Conservation (phyloP, 1,140 invertebrate species). For the Acromyrmex charruanus region DNA sequence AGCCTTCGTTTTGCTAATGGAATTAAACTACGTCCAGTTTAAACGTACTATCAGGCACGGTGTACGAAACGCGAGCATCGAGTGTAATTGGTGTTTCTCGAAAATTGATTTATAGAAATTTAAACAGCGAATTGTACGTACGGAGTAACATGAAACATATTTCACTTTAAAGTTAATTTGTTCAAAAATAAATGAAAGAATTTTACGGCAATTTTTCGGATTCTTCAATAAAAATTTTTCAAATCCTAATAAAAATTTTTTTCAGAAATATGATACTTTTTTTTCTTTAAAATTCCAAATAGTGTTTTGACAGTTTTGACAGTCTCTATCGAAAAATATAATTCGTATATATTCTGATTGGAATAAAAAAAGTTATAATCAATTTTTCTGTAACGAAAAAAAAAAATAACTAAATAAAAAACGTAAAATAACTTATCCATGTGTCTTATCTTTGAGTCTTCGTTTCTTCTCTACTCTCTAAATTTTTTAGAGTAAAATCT, state of each 20-base stretch:
- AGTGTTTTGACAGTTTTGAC: not conserved
- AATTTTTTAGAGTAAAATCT: too few species aligned
- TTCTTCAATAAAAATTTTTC: not conserved
- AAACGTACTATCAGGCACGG: not conserved
- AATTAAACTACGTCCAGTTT: slow-evolving; percentile 66
- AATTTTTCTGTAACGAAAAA: not conserved
- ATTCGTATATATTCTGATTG: too few species aligned
- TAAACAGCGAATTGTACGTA: not conserved
- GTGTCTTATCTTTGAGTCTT: not conserved
- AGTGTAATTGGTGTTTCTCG: not conserved
- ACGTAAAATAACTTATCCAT: not conserved
- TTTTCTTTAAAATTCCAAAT: not conserved
- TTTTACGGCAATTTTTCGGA: not conserved
- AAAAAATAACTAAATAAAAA: too few species aligned
- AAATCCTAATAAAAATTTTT: not conserved
- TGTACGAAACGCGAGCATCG: not conserved
- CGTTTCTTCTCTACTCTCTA: not conserved
- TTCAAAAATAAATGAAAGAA: not conserved
- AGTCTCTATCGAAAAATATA: not conserved
- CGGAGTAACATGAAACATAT: not conserved
- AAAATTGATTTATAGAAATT: slow-evolving; percentile 11
- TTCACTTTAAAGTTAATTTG: not conserved
- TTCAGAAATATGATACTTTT: not conserved
- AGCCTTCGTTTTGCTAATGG: slow-evolving; percentile 73
- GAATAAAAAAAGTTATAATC: not conserved